Percentiles rank a stretch among this genome's conserved stretches.
These are phyloP conservation scores for Columbina picui DNA, from an alignment of 2,113 vertebrate genomes.

Conservation along the genomic window DNA sequence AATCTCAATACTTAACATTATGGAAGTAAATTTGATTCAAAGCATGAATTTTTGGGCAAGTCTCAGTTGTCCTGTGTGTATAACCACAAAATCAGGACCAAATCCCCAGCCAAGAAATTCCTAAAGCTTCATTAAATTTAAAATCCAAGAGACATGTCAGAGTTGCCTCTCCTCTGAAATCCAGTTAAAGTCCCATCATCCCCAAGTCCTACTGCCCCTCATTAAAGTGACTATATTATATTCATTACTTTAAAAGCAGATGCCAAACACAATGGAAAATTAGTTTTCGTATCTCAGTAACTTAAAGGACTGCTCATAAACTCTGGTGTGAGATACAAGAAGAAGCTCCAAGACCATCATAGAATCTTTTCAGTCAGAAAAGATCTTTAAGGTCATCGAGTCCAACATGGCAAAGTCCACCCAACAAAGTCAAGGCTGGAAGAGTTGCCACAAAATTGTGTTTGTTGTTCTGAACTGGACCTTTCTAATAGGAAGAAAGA, in stretches of 20 bases:
- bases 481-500: neutral
- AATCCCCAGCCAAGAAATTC: neutral
- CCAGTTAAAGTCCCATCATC: neutral
- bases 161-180: neutral
- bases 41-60: neutral
- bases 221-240: neutral
- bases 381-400: neutral
- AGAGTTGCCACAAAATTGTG: neutral
- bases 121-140: neutral
- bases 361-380: too few species aligned
- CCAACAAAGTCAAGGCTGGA: neutral
- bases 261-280: neutral
- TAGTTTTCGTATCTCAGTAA: neutral
- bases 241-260: neutral
- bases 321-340: neutral
- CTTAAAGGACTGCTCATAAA: neutral
- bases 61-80: neutral
- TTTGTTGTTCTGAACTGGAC: neutral
- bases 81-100: neutral
- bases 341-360: neutral
- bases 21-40: neutral
- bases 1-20: neutral
- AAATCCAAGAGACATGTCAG: neutral
- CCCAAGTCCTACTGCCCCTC: neutral
- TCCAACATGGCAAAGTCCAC: neutral